A percentile compares a stretch with the other conserved stretches of the same genome.
Evolutionary conservation across 2,888 invertebrate species (phyloP).

Genomic region (Drosophila koepferae): DNA sequence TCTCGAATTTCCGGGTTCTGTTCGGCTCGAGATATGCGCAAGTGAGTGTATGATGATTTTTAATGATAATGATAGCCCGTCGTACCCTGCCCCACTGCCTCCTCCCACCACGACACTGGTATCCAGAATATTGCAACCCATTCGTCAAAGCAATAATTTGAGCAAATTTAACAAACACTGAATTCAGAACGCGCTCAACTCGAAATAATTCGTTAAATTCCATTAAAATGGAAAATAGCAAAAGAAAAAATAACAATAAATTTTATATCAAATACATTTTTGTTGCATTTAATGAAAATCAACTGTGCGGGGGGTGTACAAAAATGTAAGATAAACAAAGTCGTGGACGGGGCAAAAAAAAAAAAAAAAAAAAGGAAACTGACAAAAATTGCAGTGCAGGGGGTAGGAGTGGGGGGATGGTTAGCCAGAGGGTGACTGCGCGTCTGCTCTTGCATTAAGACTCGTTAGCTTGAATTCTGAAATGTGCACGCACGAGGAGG

Average conservation of each 20-base stretch:
- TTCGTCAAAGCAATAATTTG: conserved; percentile 31
- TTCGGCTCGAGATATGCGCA: conserved; percentile 48
- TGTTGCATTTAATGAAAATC: conserved; percentile 63
- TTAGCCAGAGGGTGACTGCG: conserved; percentile 6
- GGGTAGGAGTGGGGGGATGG: conserved; percentile 20
- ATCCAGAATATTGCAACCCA: conserved; percentile 44
- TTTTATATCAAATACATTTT: conserved; percentile 46
- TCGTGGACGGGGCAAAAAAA: neutral
- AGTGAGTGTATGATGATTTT: conserved; percentile 42
- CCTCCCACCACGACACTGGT: conserved; percentile 21
- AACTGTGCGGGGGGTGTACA: conserved; percentile 35
- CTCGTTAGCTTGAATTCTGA: conserved; percentile 75
- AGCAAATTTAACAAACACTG: conserved; percentile 49
- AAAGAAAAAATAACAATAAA: conserved; percentile 26
- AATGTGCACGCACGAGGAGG: conserved; percentile 70
- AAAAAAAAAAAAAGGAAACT: conserved; percentile 6
- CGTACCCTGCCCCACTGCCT: neutral
- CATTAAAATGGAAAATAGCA: conserved; percentile 8
- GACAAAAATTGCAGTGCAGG: conserved; percentile 54
- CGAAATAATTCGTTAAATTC: conserved; percentile 66
- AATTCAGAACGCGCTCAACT: conserved; percentile 50
- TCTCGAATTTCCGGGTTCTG: conserved; percentile 41
- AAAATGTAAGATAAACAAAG: conserved; percentile 59
- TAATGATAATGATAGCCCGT: conserved; percentile 45
- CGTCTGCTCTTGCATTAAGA: conserved; percentile 28